Evolutionary conservation across 2,797 vertebrate species (phyloP).

Genomic region (Allenopithecus nigroviridis): DNA sequence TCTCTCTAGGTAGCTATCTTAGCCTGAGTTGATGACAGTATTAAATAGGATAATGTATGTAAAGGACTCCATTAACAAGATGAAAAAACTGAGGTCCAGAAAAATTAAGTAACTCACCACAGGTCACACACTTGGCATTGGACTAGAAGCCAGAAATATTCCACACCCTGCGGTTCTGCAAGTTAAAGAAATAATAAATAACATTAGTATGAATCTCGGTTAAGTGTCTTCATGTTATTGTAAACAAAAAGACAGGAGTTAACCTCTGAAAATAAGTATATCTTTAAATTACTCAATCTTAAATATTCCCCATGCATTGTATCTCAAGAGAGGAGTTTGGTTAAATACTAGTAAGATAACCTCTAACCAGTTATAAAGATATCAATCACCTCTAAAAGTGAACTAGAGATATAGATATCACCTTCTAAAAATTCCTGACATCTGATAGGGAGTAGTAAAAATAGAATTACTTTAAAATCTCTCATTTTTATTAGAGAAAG

Average conservation of each 20-base stretch:
- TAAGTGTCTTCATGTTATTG: neutral
- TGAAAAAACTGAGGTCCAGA: neutral
- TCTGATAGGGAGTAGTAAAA: neutral
- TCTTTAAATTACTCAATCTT: neutral
- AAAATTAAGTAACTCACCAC: conserved; percentile 56
- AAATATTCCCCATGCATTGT: neutral
- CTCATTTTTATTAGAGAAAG: neutral
- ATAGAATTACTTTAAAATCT: neutral
- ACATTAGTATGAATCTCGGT: neutral
- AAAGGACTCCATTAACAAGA: neutral
- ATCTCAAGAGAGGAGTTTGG: neutral
- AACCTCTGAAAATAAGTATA: conserved; percentile 28
- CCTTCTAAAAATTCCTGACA: conserved; percentile 20
- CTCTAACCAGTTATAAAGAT: neutral
- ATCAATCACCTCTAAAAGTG: neutral
- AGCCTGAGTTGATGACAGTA: neutral
- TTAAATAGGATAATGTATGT: neutral
- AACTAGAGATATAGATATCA: neutral
- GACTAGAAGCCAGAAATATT: conserved; percentile 5
- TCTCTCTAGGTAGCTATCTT: neutral
- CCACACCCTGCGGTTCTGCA: conserved; percentile 12
- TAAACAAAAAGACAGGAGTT: neutral
- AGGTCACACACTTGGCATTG: conserved; percentile 38
- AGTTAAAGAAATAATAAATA: neutral
- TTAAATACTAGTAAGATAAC: neutral